Base-by-base conservation (phyloP, 92 coral and sea anemone species). In the Epizoanthus rinbou region DNA sequence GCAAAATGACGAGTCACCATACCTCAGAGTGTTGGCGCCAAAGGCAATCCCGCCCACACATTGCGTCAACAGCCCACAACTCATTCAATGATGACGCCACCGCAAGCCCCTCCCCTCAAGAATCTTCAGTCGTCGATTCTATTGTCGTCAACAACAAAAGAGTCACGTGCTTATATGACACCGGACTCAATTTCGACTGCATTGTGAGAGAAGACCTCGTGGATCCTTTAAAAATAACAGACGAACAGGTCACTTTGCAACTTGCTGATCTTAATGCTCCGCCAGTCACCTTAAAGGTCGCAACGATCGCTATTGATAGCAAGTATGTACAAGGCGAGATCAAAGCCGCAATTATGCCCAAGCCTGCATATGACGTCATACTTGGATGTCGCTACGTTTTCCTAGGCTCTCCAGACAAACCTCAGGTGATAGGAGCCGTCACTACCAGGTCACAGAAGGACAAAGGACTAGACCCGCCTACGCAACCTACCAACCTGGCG, bases 401-500 rank as follows among this genome's bases (percentile, higher is more conserved):
- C 68, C 68, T 63, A 4, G 68, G 68, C 68, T 63, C 9, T 63
- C 68, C 68, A 63, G 68, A 63, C 68, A 63, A 63, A 63, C 68
- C 68, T 63, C 68, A 63, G 25, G 25, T 63, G 25, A 63, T 63
- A 63, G 68, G 68, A 63, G 68, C 68, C 68, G 68, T 63, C 68
- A 63, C 68, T 63, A 63, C 68, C 68, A 63, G 68, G 68, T 63
- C 68, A 63, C 68, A 63, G 68, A 63, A 63, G 68, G 68, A 63
- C 68, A 63, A 63, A 63, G 68, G 68, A 18, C 68, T 63, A 3
- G 68, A 63, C 68, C 68, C 68, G 68, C 68, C 68, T 63, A 63
- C 68, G 2, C 68, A 4, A 63, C 68, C 28, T 63, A 63, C 68
- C 68, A 63, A 63, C 68, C 68, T 63, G 2, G 68, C 68, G 1